Percentiles rank a stretch among this genome's conserved stretches.
These are phyloP conservation scores for Drosophila watanabei DNA, from an alignment of 1,140 invertebrate genomes.

Conservation along the genomic window DNA sequence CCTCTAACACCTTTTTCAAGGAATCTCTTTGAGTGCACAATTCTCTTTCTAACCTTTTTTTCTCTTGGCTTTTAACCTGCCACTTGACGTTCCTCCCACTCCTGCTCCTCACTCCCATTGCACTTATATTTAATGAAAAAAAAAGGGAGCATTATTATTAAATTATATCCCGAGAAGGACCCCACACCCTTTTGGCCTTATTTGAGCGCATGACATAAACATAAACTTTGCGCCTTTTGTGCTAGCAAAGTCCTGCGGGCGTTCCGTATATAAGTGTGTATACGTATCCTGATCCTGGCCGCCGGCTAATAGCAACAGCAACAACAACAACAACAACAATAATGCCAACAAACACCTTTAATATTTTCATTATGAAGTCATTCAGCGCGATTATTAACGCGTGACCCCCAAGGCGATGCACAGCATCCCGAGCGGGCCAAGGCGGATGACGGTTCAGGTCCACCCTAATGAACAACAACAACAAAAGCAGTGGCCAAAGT, in stretches of 20 bases:
- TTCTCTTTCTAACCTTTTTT: slow-evolving; percentile 9
- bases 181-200: slow-evolving; percentile 14
- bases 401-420: slow-evolving; percentile 77
- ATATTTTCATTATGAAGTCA: slow-evolving; percentile 85
- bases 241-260: slow-evolving; percentile 46
- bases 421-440: slow-evolving; percentile 46
- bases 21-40: background rate
- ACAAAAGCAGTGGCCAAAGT: slow-evolving; percentile 33
- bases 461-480: slow-evolving; percentile 70
- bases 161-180: slow-evolving; percentile 50
- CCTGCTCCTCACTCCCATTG: slow-evolving; percentile 6
- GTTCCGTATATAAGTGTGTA: slow-evolving; percentile 39
- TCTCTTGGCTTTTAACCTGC: slow-evolving; percentile 24
- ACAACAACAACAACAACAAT: slow-evolving; percentile 13
- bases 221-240: slow-evolving; percentile 83
- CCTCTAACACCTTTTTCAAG: background rate
- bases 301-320: slow-evolving; percentile 53
- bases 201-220: slow-evolving; percentile 74
- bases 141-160: slow-evolving; percentile 71
- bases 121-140: slow-evolving; percentile 80
- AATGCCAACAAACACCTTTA: slow-evolving; percentile 79
- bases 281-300: slow-evolving; percentile 62
- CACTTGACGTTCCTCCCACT: slow-evolving; percentile 28
- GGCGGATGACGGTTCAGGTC: slow-evolving; percentile 29
- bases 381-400: slow-evolving; percentile 81